Evolutionary conservation across 2,888 invertebrate species (phyloP), one percentile per base, ranked within the genome.

Genomic region (Acleris sparsana): DNA sequence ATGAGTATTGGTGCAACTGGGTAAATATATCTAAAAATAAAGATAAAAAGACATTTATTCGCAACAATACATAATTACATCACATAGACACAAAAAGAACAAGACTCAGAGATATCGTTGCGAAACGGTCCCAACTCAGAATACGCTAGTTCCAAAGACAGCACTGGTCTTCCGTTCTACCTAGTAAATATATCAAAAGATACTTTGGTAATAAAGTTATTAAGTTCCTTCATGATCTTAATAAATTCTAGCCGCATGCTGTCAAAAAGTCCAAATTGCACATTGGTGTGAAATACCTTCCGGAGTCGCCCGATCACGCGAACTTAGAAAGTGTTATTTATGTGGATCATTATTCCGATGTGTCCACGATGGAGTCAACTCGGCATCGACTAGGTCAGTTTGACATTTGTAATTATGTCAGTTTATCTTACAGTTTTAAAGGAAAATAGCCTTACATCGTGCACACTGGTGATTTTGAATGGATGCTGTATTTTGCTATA

Each of bases 261-360:
- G 46, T 46, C 46, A 46, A 46, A 44, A 29, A n/a, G n/a, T 53
- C 17, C 13, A 17, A 9, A 7, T 53, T 53, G 25, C 11, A n/a
- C 18, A 48, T 53, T 53, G 29, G 33, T 53, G 62, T 53, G 62
- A 46, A 46, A 62, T 62, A 53, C 53, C 18, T 29, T 46, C n/a
- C 29, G 58, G 16, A n/a, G 6, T 58, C 13, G 46, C 55, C 62
- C 62, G 39, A n/a, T 56, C 48, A 60, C 49, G 7, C 60, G 43
- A 60, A 20, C 44, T 48, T 60, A 60, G 60, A 65, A 65, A 65
- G 64, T 65, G 64, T 55, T 44, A 65, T 65, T 49, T 60, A 65
- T 43, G 44, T 9, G 6, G 56, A 39, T 25, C 33, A 25, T 57
- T 46, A 17, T 11, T 5, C 33, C 33, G 11, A 57, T 22, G 43